Percentiles rank a stretch among this genome's conserved stretches.
Evolutionary conservation across 2,888 invertebrate species (phyloP).

Genomic region (Malacosoma neustria): DNA sequence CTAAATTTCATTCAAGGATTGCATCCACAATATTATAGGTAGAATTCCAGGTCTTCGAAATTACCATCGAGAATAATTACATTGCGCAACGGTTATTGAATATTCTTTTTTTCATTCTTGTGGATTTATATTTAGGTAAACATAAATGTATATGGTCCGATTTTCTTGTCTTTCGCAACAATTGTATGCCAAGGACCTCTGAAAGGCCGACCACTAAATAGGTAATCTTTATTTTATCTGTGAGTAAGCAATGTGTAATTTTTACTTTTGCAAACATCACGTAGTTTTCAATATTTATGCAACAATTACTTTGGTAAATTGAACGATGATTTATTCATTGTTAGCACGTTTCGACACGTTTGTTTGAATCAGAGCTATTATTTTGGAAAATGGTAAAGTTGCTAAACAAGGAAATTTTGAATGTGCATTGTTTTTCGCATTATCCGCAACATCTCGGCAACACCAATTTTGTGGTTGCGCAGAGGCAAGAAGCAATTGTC

Average conservation of each 20-base stretch:
- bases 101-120: too few relatives aligned
- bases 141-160: slow-evolving; percentile 35
- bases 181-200: slow-evolving; percentile 58
- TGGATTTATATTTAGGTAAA: too few relatives aligned
- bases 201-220: slow-evolving; percentile 64
- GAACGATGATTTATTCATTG: not conserved
- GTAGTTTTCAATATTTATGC: not conserved
- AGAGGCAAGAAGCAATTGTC: slow-evolving; percentile 23
- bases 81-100: too few relatives aligned
- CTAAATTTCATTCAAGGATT: too few relatives aligned
- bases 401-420: slow-evolving; percentile 28
- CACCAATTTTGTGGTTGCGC: slow-evolving; percentile 24
- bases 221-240: slow-evolving; percentile 69
- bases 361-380: slow-evolving; percentile 8
- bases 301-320: not conserved
- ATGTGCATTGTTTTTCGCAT: slow-evolving; percentile 25
- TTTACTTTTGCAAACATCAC: slow-evolving; percentile 33
- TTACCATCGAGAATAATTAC: too few relatives aligned
- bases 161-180: slow-evolving; percentile 51
- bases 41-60: too few relatives aligned
- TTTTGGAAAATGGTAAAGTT: slow-evolving; percentile 23
- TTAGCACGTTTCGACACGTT: not conserved
- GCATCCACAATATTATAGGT: too few relatives aligned
- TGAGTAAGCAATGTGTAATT: slow-evolving; percentile 37
- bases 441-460: slow-evolving; percentile 25